phyloP scores from a whole-genome alignment of 2,113 vertebrate genomes.

The Callionymus lyra region DNA sequence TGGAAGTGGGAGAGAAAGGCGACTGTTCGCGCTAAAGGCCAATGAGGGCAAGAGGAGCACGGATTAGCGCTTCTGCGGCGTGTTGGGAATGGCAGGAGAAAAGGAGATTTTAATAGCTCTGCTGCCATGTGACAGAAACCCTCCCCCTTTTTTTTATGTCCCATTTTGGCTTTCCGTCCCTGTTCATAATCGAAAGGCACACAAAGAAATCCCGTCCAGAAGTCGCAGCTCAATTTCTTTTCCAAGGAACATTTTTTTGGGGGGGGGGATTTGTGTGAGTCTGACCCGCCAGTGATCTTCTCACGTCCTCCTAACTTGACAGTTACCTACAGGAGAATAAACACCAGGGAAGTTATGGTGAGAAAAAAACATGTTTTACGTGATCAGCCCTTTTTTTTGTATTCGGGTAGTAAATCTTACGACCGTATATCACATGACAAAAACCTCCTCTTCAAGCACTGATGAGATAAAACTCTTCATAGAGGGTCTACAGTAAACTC shows the following conservation, averaged over 20 bases:
- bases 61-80: slow-evolving; percentile 62
- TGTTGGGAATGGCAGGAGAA: slow-evolving; percentile 29
- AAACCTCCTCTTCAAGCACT: slow-evolving; percentile 31
- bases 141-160: slow-evolving; percentile 6
- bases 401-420: slow-evolving; percentile 10
- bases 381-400: slow-evolving; percentile 52
- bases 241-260: neutral
- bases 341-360: slow-evolving; percentile 45
- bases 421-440: slow-evolving; percentile 8
- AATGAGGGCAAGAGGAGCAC: slow-evolving; percentile 71
- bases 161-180: slow-evolving; percentile 7
- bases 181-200: slow-evolving; percentile 2
- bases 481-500: too few species aligned
- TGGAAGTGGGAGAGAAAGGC: slow-evolving; percentile 82
- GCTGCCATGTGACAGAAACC: slow-evolving; percentile 6
- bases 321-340: too few species aligned
- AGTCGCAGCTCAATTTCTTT: too few species aligned
- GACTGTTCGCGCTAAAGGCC: slow-evolving; percentile 73
- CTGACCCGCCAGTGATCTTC: slow-evolving; percentile 34
- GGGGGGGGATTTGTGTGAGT: neutral
- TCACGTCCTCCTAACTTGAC: slow-evolving; percentile 11
- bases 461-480: slow-evolving; percentile 54
- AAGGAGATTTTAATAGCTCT: slow-evolving; percentile 31
- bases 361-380: slow-evolving; percentile 22
- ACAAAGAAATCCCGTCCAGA: neutral